Percentiles rank a stretch among this genome's conserved stretches.
These are phyloP conservation scores for Hafferia zeledoni DNA, from an alignment of 2,797 vertebrate species.

Conservation along the genomic window DNA sequence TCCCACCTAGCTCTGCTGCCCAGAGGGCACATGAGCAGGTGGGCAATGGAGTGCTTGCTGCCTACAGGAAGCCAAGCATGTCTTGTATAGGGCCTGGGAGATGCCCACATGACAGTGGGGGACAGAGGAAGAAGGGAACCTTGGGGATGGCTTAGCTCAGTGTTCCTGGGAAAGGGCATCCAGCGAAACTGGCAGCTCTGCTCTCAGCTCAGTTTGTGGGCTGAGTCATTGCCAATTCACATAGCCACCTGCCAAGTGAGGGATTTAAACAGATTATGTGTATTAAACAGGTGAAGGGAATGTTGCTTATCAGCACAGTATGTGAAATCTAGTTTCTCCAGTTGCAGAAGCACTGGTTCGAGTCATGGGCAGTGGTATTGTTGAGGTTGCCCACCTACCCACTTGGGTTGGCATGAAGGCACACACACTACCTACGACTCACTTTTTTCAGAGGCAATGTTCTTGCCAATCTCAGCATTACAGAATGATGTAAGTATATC, in stretches of 20 bases:
- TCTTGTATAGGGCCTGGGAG: neutral
- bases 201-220: neutral
- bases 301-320: neutral
- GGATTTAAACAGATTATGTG: neutral
- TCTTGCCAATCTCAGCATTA: slow-evolving; percentile 17
- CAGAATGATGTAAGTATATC: slow-evolving; percentile 1
- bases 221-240: fast-evolving
- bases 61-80: neutral
- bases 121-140: neutral
- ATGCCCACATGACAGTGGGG: neutral
- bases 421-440: fast-evolving
- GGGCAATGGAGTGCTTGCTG: neutral
- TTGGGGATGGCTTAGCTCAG: neutral
- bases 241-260: neutral
- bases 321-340: neutral
- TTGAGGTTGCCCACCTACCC: neutral
- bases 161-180: neutral
- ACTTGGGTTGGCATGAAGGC: fast-evolving
- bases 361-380: neutral
- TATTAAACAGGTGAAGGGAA: neutral
- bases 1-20: neutral
- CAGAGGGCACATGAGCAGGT: neutral
- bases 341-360: neutral
- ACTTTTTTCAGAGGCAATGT: neutral
- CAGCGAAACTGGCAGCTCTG: neutral